Base-by-base conservation (phyloP, 1,140 invertebrate genomes). In the Schlechtendalia chinensis region DNA sequence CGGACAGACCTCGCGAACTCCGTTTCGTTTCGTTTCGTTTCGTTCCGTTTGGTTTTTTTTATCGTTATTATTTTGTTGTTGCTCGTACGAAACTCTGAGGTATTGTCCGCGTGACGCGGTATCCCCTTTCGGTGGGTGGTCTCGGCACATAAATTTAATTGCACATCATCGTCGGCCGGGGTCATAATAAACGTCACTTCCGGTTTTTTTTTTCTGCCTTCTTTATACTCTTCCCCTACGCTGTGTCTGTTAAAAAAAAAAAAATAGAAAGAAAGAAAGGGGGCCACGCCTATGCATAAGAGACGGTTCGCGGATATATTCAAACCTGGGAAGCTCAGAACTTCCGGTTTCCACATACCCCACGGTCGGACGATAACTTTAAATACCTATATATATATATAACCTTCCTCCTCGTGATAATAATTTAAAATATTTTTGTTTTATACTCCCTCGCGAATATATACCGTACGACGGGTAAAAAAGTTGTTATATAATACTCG, bases 111-210 rank as follows among this genome's bases (percentile, higher is more conserved):
- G 50, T 79, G 75, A 79, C 61, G 58, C 32, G 32, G 32, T 39
- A 39, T 50, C 58, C 75, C 72, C 58, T 50, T 79, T 79, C 75
- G 19, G 75, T 63, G 75, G 75, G 75, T 63, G 75, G 75, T 79
- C 58, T 79, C 75, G 75, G 75, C 75, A 61, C 75, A 79, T 79
- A 79, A 79, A 79, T 79, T 79, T 79, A 79, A 79, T 79, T 79
- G 75, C 75, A 77, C 54, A 77, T 77, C 74, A 79, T 24, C 75
- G 75, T 61, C 75, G 58, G 75, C 22, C 29, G 75, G 61, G 75
- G 75, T 79, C 75, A 50, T 79, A 79, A 79, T 79, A 79, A 79
- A 79, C 75, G 75, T 79, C 75, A 61, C 75, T 79, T 79, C 75
- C 75, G 58, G 75, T 79, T 77, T 79, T 77, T 77, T 79, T 77